These are phyloP conservation scores for Meta bourneti DNA, from an alignment of 2,888 invertebrate species.

Conservation along the genomic window DNA sequence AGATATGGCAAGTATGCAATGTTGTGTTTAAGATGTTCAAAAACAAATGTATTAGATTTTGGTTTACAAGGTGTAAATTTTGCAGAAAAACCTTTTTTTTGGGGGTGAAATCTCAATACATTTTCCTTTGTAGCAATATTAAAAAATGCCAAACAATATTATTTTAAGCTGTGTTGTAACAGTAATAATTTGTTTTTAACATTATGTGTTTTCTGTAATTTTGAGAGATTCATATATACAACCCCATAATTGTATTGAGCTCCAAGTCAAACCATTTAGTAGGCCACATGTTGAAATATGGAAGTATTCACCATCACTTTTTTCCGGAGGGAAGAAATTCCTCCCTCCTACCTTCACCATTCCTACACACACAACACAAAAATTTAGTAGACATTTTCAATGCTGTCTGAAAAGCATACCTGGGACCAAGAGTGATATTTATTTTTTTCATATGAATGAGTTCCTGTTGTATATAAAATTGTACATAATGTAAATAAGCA, in stretches of 20 bases:
- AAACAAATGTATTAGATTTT: no score
- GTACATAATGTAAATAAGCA: slow-evolving; percentile 26
- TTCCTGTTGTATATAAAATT: slow-evolving; percentile 32
- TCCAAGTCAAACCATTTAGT: not conserved
- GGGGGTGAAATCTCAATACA: no score
- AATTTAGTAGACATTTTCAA: not conserved
- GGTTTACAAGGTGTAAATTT: no score
- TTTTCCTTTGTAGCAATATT: no score
- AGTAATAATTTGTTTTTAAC: not conserved
- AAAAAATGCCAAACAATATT: not conserved
- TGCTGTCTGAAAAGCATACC: not conserved
- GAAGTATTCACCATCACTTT: not conserved
- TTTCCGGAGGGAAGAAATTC: not conserved
- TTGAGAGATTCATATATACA: not conserved
- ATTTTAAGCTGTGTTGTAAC: not conserved
- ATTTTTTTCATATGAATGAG: slow-evolving; percentile 15
- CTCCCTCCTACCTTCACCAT: no score
- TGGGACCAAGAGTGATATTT: slow-evolving; percentile 48
- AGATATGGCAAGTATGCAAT: no score
- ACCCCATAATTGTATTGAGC: not conserved
- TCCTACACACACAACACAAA: no score
- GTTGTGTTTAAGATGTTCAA: no score
- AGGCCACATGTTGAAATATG: not conserved
- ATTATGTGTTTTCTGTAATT: not conserved
- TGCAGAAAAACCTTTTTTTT: no score